These are phyloP conservation scores for Ormyrus nitidulus DNA, from an alignment of 2,888 invertebrate genomes.

Conservation along the genomic window DNA sequence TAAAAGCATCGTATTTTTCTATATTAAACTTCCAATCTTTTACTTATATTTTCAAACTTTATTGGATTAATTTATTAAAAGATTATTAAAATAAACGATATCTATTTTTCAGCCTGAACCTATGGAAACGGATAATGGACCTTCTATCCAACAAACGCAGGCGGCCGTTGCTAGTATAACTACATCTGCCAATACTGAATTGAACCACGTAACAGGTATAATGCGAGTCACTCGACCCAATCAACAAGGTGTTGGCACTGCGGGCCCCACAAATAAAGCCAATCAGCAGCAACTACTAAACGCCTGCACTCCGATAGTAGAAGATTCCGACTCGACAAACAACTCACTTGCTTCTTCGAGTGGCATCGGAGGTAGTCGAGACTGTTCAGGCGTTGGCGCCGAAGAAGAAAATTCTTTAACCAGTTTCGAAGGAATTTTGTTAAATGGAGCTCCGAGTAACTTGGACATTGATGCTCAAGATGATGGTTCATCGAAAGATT, in stretches of 20 bases:
- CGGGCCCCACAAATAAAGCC: not conserved
- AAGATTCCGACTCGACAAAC: constrained; percentile 77
- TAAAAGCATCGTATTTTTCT: too few relatives aligned
- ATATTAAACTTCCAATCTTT: too few relatives aligned
- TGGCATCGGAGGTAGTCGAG: constrained; percentile 75
- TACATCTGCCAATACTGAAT: constrained; percentile 11
- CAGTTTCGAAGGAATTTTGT: constrained; percentile 80
- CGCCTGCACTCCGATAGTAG: constrained; percentile 69
- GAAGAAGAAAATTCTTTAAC: constrained; percentile 81
- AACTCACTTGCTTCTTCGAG: constrained; percentile 80
- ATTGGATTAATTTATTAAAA: not conserved
- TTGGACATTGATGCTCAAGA: constrained; percentile 78
- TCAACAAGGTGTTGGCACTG: constrained; percentile 48
- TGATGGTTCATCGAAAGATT: constrained; percentile 77
- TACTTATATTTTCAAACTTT: not conserved
- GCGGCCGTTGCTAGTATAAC: constrained; percentile 35
- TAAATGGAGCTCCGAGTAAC: constrained; percentile 78
- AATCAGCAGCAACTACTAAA: constrained; percentile 42
- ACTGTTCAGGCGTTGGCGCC: constrained; percentile 76
- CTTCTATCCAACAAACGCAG: constrained; percentile 31
- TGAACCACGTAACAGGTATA: constrained; percentile 65
- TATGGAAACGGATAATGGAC: constrained; percentile 47
- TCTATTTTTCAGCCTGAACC: constrained; percentile 32
- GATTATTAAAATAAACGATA: not conserved
- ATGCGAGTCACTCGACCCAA: constrained; percentile 64